A percentile compares a stretch with the other conserved stretches of the same genome.
Conservation (phyloP, 2,797 vertebrate species). For the Channa striata region DNA sequence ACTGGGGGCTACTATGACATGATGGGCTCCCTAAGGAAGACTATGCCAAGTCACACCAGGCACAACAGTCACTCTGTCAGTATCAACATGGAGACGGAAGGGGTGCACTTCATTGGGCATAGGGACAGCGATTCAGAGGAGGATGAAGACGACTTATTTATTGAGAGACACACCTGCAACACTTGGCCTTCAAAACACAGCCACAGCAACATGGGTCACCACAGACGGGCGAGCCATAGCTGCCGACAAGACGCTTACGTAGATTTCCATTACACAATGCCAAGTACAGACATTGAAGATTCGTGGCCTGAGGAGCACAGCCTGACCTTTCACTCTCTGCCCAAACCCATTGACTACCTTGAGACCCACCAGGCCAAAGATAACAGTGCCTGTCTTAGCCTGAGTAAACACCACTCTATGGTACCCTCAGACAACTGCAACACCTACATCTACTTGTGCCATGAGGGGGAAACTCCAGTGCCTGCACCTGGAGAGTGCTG, state of each 20-base stretch:
- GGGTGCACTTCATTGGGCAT: slow-evolving; percentile 77
- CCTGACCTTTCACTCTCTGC: slow-evolving; percentile 73
- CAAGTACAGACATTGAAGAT: slow-evolving; percentile 85
- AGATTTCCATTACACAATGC: slow-evolving; percentile 87
- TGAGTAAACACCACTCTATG: slow-evolving; percentile 73
- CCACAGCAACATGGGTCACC: slow-evolving; percentile 80
- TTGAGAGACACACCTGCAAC: slow-evolving; percentile 80
- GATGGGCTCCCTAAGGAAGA: slow-evolving; percentile 87
- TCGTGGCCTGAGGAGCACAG: slow-evolving; percentile 82
- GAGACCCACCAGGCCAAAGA: slow-evolving; percentile 79
- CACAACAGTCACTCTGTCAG: slow-evolving; percentile 80
- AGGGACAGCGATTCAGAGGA: slow-evolving; percentile 79
- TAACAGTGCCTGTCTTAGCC: slow-evolving; percentile 77
- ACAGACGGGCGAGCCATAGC: slow-evolving; percentile 74
- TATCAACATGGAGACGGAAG: slow-evolving; percentile 83
- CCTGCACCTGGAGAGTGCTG: slow-evolving; percentile 75
- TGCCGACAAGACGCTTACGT: slow-evolving; percentile 77
- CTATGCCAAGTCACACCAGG: slow-evolving; percentile 81
- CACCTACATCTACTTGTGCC: slow-evolving; percentile 82
- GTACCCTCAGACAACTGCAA: slow-evolving; percentile 76
- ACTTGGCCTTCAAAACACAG: slow-evolving; percentile 90
- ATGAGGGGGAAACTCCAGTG: slow-evolving; percentile 71
- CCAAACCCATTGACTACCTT: slow-evolving; percentile 77
- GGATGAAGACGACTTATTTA: slow-evolving; percentile 77
- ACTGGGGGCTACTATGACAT: slow-evolving; percentile 87